Conservation (phyloP, 2,888 invertebrate species). For the Ypsolopha sequella region DNA sequence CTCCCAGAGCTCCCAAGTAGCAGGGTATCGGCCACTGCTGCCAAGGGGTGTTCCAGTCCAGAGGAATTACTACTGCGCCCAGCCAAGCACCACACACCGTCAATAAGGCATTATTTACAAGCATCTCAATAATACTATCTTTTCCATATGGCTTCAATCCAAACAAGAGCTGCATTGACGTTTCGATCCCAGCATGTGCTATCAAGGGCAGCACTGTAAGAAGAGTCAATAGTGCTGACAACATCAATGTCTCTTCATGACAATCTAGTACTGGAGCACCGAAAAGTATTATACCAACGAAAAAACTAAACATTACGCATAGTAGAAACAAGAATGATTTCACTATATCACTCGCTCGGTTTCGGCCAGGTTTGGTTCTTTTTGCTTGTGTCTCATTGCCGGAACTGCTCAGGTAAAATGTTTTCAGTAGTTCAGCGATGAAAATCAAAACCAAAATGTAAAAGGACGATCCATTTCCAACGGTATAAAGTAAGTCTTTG, state of each 20-base stretch:
- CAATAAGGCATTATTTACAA: constrained; percentile 67
- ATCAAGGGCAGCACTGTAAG: constrained; percentile 75
- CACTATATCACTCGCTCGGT: constrained; percentile 54
- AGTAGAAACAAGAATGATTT: constrained; percentile 59
- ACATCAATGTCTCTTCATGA: constrained; percentile 77
- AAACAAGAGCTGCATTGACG: constrained; percentile 64
- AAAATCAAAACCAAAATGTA: constrained; percentile 52
- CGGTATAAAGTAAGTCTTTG: constrained; percentile 69
- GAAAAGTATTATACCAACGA: constrained; percentile 73
- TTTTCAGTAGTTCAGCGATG: constrained; percentile 69
- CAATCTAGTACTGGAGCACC: constrained; percentile 75
- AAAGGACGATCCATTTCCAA: constrained; percentile 68
- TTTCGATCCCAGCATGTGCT: constrained; percentile 72
- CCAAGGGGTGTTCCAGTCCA: constrained; percentile 94
- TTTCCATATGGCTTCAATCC: constrained; percentile 60
- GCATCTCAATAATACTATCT: constrained; percentile 66
- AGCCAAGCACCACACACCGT: constrained; percentile 85
- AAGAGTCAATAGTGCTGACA: constrained; percentile 72
- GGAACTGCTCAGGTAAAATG: constrained; percentile 40
- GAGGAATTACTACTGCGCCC: constrained; percentile 86
- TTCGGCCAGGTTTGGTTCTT: constrained; percentile 44
- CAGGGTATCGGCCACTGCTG: constrained; percentile 86
- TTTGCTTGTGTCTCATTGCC: constrained; percentile 41
- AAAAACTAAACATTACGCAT: constrained; percentile 63
- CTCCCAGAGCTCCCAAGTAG: constrained; percentile 75